Evolutionary conservation across 2,113 vertebrate species (phyloP).

Genomic region (Boleophthalmus pectinirostris): DNA sequence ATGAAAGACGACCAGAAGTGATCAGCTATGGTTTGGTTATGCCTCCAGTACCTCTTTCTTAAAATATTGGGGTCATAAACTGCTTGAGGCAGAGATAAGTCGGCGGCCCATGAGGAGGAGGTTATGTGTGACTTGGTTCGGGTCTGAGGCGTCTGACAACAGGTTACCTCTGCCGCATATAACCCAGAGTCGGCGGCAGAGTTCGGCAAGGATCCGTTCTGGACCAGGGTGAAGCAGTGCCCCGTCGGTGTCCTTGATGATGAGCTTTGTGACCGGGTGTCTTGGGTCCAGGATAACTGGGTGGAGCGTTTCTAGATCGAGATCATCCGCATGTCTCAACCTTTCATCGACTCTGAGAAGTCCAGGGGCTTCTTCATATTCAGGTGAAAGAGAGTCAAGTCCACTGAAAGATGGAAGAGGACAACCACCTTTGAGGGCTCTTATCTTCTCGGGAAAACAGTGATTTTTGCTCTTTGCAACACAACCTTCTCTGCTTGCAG

Average conservation of each 20-base stretch:
- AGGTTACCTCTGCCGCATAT: background rate
- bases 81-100: background rate
- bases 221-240: conserved; percentile 11
- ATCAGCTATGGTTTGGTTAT: background rate
- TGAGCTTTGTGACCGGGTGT: background rate
- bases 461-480: background rate
- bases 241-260: conserved; percentile 8
- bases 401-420: background rate
- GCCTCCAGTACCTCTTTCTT: background rate
- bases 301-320: conserved; percentile 1
- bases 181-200: conserved; percentile 15
- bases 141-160: background rate
- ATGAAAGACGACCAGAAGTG: background rate
- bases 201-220: background rate
- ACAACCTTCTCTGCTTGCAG: conserved; percentile 5
- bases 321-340: background rate
- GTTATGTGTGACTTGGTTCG: background rate
- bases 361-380: conserved; percentile 4
- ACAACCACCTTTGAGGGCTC: background rate
- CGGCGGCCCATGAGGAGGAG: background rate
- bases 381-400: background rate
- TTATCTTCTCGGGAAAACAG: conserved; percentile 7
- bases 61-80: background rate
- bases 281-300: conserved; percentile 8
- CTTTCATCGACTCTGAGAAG: conserved; percentile 14